Evolutionary conservation across 2,888 invertebrate genomes (phyloP), one percentile per base, ranked within the genome.

Genomic region (Diogma glabrata): DNA sequence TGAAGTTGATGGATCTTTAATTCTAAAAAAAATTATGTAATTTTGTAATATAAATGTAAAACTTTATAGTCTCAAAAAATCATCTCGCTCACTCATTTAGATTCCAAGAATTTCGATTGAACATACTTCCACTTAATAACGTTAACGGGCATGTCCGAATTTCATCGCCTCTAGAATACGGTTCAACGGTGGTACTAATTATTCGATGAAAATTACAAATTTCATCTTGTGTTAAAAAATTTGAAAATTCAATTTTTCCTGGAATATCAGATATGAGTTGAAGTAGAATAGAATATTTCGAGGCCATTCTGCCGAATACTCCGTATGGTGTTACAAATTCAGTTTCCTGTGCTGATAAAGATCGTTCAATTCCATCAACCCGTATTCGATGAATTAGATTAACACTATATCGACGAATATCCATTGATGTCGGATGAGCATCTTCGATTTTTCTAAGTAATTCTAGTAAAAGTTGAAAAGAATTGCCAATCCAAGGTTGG

Each of bases 371-470:
- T 12, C 81, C 82, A 64, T 81, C 81, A 47, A 79, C 69, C 17
- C 79, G 73, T 30, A 78, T 65, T 4, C 33, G 30, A 63, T 77
- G 76, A 3, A 82, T 63, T 55, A 82, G 63, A 7, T 76, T 71
- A 12, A 76, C 70, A 51, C 75, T 72, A 45, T 81, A 66, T 52
- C 74, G 62, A 60, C 79, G 71, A 61, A 79, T 70, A 59, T 81
- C 67, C 53, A 70, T 74, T 6, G 76, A 67, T 56, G 72, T 72
- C 2, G 71, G 68, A 36, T 73, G 68, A 47, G 65, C 59, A 50
- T 66, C 63, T 62, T 84, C 84, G 51, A 81, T 64, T 65, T 79
- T 81, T 57, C 76, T 72, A 26, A 83, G 58, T 10, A 83, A 63
- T 50, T 82, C 81, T 19, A 82, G 66, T 50, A 79, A 68, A 1